These are phyloP conservation scores for Platyscelio sp. DNA, from an alignment of 2,888 invertebrate genomes.

Conservation along the genomic window DNA sequence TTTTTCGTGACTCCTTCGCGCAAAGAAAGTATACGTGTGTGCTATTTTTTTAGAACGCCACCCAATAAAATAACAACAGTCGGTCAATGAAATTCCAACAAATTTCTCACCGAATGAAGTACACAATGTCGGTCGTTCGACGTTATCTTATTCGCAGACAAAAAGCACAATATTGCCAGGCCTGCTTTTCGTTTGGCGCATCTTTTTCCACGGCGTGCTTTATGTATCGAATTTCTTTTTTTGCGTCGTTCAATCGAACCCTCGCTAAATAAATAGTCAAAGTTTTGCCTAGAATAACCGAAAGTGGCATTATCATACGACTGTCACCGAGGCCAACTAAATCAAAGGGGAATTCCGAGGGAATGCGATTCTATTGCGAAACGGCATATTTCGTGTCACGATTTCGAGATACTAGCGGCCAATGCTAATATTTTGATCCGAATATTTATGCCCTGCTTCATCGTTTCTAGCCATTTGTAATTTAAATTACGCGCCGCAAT, in stretches of 20 bases:
- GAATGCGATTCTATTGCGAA: constrained; percentile 51
- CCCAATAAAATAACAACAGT: neutral
- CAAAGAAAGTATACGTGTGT: too few species aligned
- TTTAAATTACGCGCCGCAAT: constrained; percentile 45
- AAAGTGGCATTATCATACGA: constrained; percentile 19
- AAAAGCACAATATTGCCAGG: too few species aligned
- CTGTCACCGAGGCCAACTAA: constrained; percentile 34
- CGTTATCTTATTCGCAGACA: constrained; percentile 40
- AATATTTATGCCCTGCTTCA: constrained; percentile 36
- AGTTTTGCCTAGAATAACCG: constrained; percentile 47
- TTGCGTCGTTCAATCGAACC: constrained; percentile 26
- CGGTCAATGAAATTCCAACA: constrained; percentile 7
- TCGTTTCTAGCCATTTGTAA: constrained; percentile 40
- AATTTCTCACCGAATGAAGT: constrained; percentile 8
- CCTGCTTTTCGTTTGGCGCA: too few species aligned
- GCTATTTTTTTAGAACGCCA: too few species aligned
- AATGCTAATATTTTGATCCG: constrained; percentile 53
- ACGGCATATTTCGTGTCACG: constrained; percentile 54
- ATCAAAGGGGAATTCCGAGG: constrained; percentile 42
- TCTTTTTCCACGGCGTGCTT: constrained; percentile 33
- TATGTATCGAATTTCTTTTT: constrained; percentile 35
- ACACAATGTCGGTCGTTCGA: constrained; percentile 25
- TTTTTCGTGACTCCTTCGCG: too few species aligned
- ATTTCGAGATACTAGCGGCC: constrained; percentile 48
- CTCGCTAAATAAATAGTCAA: constrained; percentile 35